A percentile compares a stretch with the other conserved stretches of the same genome.
Evolutionary conservation across 2,797 vertebrate species (phyloP).

Genomic region (Lepilemur septentrionalis): DNA sequence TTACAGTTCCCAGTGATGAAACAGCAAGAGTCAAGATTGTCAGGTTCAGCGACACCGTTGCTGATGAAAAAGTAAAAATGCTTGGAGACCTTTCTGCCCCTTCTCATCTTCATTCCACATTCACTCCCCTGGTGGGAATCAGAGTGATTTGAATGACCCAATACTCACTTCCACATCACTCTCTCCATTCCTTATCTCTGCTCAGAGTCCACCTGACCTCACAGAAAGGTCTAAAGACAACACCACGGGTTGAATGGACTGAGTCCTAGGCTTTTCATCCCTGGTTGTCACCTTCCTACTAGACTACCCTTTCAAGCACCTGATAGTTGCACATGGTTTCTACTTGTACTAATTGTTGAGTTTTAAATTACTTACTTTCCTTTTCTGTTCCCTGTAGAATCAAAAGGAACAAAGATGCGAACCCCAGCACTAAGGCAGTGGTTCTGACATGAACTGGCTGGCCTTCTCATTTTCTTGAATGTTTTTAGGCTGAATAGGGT

Average conservation of each 20-base stretch:
- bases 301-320: background rate
- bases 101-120: background rate
- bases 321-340: background rate
- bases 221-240: background rate
- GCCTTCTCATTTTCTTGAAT: background rate
- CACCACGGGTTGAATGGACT: background rate
- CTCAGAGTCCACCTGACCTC: background rate
- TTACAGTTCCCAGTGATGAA: background rate
- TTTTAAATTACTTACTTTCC: background rate
- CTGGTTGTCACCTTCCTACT: background rate
- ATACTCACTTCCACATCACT: too few relatives aligned
- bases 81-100: background rate
- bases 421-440: background rate
- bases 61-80: background rate
- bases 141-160: background rate
- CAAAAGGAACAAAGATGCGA: background rate
- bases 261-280: background rate
- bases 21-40: background rate
- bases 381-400: background rate
- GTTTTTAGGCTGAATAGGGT: background rate
- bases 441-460: background rate
- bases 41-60: background rate
- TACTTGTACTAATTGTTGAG: background rate
- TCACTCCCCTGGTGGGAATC: background rate
- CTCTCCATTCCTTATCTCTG: background rate